Evolutionary conservation across 2,113 vertebrate species (phyloP).

Genomic region (Notiomystis cincta): DNA sequence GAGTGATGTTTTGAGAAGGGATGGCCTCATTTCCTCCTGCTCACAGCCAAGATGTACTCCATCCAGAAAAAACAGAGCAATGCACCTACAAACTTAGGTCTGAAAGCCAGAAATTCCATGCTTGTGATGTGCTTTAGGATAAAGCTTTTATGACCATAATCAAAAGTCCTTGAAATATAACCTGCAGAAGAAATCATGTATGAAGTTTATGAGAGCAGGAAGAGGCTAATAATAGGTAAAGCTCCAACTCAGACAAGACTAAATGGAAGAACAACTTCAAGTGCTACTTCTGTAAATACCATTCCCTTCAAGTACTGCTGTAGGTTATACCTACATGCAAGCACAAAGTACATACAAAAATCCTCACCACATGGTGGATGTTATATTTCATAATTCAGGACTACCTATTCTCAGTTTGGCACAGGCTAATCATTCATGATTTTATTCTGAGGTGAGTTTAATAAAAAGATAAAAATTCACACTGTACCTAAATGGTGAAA

Average conservation of each 20-base stretch:
- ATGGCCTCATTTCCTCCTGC: constrained; percentile 43
- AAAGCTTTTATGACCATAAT: not conserved
- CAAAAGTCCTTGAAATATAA: not conserved
- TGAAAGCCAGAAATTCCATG: constrained; percentile 7
- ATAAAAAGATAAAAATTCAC: not conserved
- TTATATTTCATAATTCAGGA: not conserved
- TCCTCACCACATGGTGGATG: not conserved
- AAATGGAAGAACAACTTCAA: not conserved
- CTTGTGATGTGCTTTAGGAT: not conserved
- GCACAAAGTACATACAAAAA: not conserved
- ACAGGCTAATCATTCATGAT: not conserved
- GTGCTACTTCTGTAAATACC: not conserved
- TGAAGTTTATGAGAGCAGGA: not conserved
- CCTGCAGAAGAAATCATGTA: not conserved
- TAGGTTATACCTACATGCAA: not conserved
- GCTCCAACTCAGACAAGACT: not conserved
- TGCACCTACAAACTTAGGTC: not conserved
- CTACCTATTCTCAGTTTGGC: not conserved
- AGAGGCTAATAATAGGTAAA: not conserved
- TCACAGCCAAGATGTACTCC: constrained; percentile 17
- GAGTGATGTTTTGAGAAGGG: constrained; percentile 2
- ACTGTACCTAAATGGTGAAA: not conserved
- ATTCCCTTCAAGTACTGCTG: not conserved
- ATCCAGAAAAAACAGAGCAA: constrained; percentile 49
- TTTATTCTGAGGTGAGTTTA: not conserved